These are phyloP conservation scores for Peromyscus nudipes DNA, from an alignment of 2,797 vertebrate genomes.

Conservation along the genomic window DNA sequence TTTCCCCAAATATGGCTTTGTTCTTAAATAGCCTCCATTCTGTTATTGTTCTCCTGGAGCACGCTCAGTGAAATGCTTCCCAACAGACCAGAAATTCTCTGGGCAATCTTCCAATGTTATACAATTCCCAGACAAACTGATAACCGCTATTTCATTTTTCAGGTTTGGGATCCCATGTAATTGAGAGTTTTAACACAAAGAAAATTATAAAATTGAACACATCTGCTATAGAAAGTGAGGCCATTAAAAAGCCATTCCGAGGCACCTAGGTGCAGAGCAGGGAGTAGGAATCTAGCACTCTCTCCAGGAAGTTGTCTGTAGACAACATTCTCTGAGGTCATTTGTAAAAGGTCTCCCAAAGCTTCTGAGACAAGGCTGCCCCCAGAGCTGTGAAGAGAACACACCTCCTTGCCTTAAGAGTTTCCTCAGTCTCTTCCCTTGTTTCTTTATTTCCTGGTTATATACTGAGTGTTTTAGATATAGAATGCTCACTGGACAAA, in stretches of 20 bases:
- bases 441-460: neutral
- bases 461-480: conserved; percentile 39
- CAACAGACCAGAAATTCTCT: conserved; percentile 64
- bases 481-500: neutral
- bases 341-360: conserved; percentile 43
- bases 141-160: conserved; percentile 72
- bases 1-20: neutral
- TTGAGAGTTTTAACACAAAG: conserved; percentile 62
- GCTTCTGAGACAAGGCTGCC: conserved; percentile 30
- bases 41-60: conserved; percentile 27
- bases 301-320: conserved; percentile 31
- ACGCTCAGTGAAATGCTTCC: conserved; percentile 3
- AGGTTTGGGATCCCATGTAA: conserved; percentile 62
- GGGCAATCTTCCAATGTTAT: conserved; percentile 65
- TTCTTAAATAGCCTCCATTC: neutral
- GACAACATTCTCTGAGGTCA: conserved; percentile 24
- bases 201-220: conserved; percentile 62
- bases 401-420: conserved; percentile 28
- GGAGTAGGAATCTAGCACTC: neutral
- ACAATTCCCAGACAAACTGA: conserved; percentile 69
- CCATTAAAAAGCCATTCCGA: conserved; percentile 51
- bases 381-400: neutral
- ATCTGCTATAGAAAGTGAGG: conserved; percentile 64
- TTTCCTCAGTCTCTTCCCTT: conserved; percentile 30
- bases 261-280: conserved; percentile 43